Evolutionary conservation across 30 jellyfish, hydroid and myxozoan genomes (phyloP).

Genomic region (Aurelia sp.): DNA sequence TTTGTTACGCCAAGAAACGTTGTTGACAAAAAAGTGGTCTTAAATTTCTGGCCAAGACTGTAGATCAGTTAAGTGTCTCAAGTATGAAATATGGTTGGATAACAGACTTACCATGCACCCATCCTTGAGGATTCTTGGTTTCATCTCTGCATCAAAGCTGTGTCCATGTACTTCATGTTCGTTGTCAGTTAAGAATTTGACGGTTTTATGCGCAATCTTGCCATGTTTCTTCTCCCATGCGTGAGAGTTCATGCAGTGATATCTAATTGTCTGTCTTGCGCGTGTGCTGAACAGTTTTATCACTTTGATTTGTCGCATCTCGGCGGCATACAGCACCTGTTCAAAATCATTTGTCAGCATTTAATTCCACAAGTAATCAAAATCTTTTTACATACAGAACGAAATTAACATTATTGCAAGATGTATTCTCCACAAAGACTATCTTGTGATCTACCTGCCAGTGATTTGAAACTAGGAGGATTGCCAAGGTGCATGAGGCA

Average conservation of each 20-base stretch:
- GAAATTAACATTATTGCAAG: no score
- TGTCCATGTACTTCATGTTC: slow-evolving; percentile 71
- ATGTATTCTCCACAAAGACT: no score
- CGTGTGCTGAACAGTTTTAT: slow-evolving; percentile 82
- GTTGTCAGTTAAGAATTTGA: slow-evolving; percentile 80
- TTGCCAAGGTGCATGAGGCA: no score
- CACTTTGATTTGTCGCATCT: slow-evolving; percentile 83
- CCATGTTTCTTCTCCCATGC: slow-evolving; percentile 74
- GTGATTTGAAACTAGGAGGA: no score
- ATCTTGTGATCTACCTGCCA: no score
- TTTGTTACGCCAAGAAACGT: no score
- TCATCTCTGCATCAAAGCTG: slow-evolving; percentile 42
- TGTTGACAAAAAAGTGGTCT: no score
- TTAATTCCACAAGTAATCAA: no score
- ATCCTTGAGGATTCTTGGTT: slow-evolving; percentile 57
- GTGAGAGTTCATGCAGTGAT: slow-evolving; percentile 87
- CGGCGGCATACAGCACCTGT: slow-evolving; percentile 90
- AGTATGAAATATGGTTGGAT: no score
- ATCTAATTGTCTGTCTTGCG: slow-evolving; percentile 82
- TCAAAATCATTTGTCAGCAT: no score
- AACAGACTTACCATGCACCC: slow-evolving; percentile 83
- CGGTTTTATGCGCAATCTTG: slow-evolving; percentile 42
- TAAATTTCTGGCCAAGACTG: no score
- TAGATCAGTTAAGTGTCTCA: neutral
- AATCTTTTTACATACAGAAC: no score